Evolutionary conservation across 1,140 invertebrate species (phyloP), one percentile per base, ranked within the genome.

Genomic region (Aphis gossypii): DNA sequence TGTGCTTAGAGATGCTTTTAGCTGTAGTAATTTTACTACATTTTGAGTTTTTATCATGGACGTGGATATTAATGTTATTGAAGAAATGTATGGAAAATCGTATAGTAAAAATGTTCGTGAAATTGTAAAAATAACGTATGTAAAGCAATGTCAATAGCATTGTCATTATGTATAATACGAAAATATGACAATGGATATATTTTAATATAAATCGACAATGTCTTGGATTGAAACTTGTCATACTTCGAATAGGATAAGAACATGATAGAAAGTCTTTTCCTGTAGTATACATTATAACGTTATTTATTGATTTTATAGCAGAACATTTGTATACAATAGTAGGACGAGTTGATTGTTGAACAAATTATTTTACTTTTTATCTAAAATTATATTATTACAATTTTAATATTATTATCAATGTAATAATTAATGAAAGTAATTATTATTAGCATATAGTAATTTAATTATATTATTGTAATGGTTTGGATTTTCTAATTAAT

Each of bases 141-240:
- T n/a, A 68, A 51, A 76, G 60, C 60, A 76, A 4, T 76, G 30
- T 18, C 30, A 76, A n/a, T 14, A 9, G 11, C 60, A n/a, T 76
- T 76, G 30, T n/a, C 60, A 76, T 76, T 76, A 76, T 76, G 14
- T 76, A 6, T 76, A 76, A 76, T 76, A 76, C 30, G 5, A 76
- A 76, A 76, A 76, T 68, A 76, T 76, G 60, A 76, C 60, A 68
- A 68, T n/a, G 30, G 60, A 14, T 20, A 76, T 76, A 76, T 76
- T 76, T 76, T 76, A 76, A 76, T n/a, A 76, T 14, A 76, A 76
- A 76, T 76, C 14, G 60, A 76, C 60, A 76, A 76, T 35, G 60
- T 76, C 60, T 76, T 76, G 60, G n/a, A 76, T 76, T 76, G 60
- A 76, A 76, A 76, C 30, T 76, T 76, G 60, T n/a, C 60, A n/a